These are phyloP conservation scores for Norana najaformis DNA, from an alignment of 2,888 invertebrate genomes.

Conservation along the genomic window DNA sequence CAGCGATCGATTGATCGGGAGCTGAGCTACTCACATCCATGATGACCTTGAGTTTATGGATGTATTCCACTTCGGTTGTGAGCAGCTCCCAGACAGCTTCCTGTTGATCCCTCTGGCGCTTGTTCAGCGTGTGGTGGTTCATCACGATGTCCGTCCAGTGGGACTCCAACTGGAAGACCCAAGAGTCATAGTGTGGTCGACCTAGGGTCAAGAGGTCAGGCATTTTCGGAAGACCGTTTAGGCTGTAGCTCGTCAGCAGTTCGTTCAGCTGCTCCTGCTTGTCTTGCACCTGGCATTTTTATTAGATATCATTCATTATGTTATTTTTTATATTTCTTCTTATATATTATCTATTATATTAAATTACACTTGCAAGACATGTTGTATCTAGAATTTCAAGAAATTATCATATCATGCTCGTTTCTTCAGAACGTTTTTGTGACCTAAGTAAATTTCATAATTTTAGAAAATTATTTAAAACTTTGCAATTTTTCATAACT, in stretches of 20 bases:
- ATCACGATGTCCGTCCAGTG: slow-evolving; percentile 69
- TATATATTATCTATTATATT: no score
- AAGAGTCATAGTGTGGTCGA: slow-evolving; percentile 62
- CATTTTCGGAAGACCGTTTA: slow-evolving; percentile 72
- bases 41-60: slow-evolving; percentile 82
- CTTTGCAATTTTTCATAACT: no score
- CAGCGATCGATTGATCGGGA: background rate
- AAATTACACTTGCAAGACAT: no score
- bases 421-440: no score
- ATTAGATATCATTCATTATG: background rate
- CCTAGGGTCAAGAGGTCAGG: slow-evolving; percentile 65
- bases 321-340: no score
- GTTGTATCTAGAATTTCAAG: no score
- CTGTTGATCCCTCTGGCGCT: slow-evolving; percentile 81
- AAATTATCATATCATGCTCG: no score
- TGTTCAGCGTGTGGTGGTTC: slow-evolving; percentile 66
- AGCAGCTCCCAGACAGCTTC: slow-evolving; percentile 91
- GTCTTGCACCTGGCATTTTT: slow-evolving; percentile 26
- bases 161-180: slow-evolving; percentile 62
- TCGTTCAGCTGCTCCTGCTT: slow-evolving; percentile 78
- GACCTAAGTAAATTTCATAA: no score
- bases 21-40: slow-evolving; percentile 75
- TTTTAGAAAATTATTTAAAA: no score
- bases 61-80: slow-evolving; percentile 87
- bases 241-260: slow-evolving; percentile 74